These are phyloP conservation scores for Delia radicum DNA, from an alignment of 1,140 invertebrate genomes.

Conservation along the genomic window DNA sequence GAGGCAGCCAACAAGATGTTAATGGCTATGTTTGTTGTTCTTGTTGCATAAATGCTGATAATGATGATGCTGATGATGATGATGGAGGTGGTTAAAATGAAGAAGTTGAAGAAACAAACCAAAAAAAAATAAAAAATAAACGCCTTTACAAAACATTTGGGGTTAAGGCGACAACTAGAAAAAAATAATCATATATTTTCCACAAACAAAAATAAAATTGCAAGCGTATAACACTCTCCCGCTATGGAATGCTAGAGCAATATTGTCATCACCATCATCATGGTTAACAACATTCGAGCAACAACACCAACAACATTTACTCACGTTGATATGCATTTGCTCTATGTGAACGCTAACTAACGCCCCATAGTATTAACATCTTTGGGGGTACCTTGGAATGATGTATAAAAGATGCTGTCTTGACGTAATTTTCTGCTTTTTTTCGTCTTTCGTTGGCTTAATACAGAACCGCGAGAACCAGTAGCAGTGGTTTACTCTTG, in stretches of 20 bases:
- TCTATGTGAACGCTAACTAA: neutral
- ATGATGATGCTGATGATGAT: conserved; percentile 2
- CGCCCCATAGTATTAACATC: too few relatives aligned
- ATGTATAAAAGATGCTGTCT: too few relatives aligned
- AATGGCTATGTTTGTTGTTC: conserved; percentile 9
- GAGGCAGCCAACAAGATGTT: neutral
- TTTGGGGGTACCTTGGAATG: too few relatives aligned
- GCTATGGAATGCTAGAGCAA: conserved; percentile 2
- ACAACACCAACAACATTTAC: conserved; percentile 17
- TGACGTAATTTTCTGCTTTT: too few relatives aligned
- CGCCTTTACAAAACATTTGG: conserved; percentile 20
- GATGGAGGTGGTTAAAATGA: neutral
- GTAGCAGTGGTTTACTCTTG: conserved; percentile 54
- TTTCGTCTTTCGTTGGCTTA: conserved; percentile 48
- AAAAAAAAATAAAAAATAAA: conserved; percentile 10
- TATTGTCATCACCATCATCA: conserved; percentile 14
- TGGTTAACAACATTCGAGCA: neutral
- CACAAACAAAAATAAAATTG: too few relatives aligned
- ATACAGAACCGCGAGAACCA: conserved; percentile 55
- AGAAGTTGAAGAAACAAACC: neutral
- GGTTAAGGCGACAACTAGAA: conserved; percentile 10
- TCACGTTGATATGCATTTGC: too few relatives aligned
- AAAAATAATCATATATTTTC: too few relatives aligned
- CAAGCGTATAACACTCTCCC: neutral
- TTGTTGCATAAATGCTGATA: neutral